Evolutionary conservation across 2,888 invertebrate genomes (phyloP).

Genomic region (Trachelus troglodyta): DNA sequence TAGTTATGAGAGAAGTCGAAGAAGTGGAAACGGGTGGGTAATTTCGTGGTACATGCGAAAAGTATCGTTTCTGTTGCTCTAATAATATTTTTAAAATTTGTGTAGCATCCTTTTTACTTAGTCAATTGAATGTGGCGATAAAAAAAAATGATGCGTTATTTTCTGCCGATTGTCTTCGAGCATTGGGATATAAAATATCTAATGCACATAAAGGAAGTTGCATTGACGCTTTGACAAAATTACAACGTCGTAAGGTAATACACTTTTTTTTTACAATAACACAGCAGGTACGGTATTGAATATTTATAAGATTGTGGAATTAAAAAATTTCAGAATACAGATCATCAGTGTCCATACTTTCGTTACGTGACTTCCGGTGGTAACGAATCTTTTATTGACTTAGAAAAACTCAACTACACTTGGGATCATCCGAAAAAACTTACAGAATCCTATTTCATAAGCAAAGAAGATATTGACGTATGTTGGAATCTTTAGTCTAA

Average conservation of each 20-base stretch:
- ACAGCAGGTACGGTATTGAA: background rate
- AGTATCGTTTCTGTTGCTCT: background rate
- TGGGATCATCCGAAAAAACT: constrained; percentile 54
- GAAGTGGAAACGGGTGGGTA: constrained; percentile 68
- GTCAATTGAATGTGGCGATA: constrained; percentile 50
- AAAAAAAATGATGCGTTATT: constrained; percentile 40
- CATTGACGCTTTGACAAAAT: constrained; percentile 37
- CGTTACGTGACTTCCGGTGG: constrained; percentile 45
- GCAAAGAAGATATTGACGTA: constrained; percentile 55
- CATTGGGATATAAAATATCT: constrained; percentile 39
- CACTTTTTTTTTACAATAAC: background rate
- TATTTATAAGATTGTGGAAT: background rate
- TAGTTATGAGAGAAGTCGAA: constrained; percentile 68
- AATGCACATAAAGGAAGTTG: constrained; percentile 40
- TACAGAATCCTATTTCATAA: constrained; percentile 47
- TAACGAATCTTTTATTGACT: constrained; percentile 52
- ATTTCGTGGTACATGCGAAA: background rate
- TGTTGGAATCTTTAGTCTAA: background rate
- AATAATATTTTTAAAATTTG: constrained; percentile 7
- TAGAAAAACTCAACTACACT: constrained; percentile 46
- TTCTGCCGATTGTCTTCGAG: constrained; percentile 46
- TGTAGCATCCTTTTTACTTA: constrained; percentile 47
- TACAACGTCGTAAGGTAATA: constrained; percentile 32
- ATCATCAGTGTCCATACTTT: constrained; percentile 46
- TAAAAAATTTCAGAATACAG: constrained; percentile 30